Evolutionary conservation across 64 coral and sea anemone genomes (phyloP), one percentile per base, ranked within the genome.

Genomic region (Montipora cactus): DNA sequence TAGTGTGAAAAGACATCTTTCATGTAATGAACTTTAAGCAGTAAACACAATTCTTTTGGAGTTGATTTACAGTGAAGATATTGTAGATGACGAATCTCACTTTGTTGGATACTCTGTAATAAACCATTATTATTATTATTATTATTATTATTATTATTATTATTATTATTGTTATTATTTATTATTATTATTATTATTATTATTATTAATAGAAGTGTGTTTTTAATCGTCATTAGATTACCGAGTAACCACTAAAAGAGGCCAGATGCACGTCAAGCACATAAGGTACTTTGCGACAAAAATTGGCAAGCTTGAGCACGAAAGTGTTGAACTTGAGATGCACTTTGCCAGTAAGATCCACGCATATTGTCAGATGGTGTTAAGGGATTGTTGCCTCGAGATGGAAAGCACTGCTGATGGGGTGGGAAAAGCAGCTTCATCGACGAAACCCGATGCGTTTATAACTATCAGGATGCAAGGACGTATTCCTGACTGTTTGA

Each of bases 311-410:
- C n/a, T 81, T 2, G 12, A 58, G 7, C 9, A 73, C n/a, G 14
- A 4, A 47, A 59, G 81, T 13, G 44, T 0, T 58, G 77, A 81
- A 47, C 7, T 49, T 47, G 28, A 2, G 16, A 67, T 45, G 16
- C 80, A 44, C 11, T 81, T 91, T 44, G 49, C 53, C 11, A 0
- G 16, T 3, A 62, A 81, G 49, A 44, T 80, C 44, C 46, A 10
- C n/a, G 13, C 16, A 15, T 44, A 47, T 21, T 79, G 78, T 10
- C 49, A 37, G 11, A 81, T 64, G 1, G 7, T 91, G 9, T 70
- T 91, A 11, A 91, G 77, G 11, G 89, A 91, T 59, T 59, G 89
- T 13, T 91, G 89, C 89, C 81, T 91, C 6, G 89, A 91, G 19
- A 74, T 57, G 19, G 78, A 67, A 28, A 37, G 20, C 2, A 52